Evolutionary conservation across 1,140 invertebrate genomes (phyloP).

Genomic region (Tetragonula clypearis): DNA sequence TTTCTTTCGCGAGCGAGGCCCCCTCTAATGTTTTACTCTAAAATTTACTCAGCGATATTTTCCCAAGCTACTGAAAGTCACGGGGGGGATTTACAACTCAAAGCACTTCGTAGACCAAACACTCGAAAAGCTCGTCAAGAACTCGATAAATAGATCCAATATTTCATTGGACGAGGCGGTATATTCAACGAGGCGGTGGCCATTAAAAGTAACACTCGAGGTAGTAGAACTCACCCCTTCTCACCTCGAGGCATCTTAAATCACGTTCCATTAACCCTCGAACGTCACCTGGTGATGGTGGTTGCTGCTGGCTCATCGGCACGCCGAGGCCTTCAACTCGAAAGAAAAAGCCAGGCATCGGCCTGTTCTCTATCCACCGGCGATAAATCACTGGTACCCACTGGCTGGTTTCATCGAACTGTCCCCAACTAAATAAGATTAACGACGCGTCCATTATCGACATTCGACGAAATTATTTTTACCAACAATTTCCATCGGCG

Average conservation of each 20-base stretch:
- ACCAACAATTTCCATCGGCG: constrained; percentile 19
- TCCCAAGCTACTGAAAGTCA: not conserved
- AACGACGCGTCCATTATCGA: constrained; percentile 42
- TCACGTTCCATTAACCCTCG: constrained; percentile 21
- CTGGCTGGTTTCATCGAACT: constrained; percentile 43
- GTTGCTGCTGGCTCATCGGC: not conserved
- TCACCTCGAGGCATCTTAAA: not conserved
- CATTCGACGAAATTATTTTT: constrained; percentile 50
- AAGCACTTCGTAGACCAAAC: not conserved
- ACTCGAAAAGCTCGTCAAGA: not conserved
- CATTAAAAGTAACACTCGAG: constrained; percentile 11
- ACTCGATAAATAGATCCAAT: constrained; percentile 6
- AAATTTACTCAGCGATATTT: not conserved
- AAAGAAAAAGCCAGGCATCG: not conserved
- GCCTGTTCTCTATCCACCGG: not conserved
- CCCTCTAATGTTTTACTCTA: too few relatives aligned
- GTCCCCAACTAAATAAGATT: constrained; percentile 56
- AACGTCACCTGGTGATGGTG: not conserved
- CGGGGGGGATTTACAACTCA: not conserved
- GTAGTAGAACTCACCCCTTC: too few relatives aligned
- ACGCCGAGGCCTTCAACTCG: too few relatives aligned
- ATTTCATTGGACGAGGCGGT: not conserved
- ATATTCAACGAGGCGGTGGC: not conserved
- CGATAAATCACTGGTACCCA: constrained; percentile 54
- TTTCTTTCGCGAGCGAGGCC: too few relatives aligned